Evolutionary conservation across 2,888 invertebrate genomes (phyloP).

Genomic region (Drosophila antonietae): DNA sequence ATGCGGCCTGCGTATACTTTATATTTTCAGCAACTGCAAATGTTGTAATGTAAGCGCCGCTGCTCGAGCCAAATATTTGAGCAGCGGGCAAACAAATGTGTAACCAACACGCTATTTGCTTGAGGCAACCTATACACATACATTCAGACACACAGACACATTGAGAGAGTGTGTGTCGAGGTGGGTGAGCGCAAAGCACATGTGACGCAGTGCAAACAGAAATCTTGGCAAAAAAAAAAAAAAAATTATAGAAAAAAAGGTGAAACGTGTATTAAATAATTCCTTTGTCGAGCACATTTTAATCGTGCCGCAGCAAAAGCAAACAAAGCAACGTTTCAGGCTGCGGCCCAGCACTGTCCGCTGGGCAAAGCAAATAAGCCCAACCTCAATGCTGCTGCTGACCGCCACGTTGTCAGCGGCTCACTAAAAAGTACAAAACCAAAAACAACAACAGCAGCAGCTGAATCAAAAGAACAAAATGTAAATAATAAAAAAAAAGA

Average conservation of each 20-base stretch:
- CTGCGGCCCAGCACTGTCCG: slow-evolving; percentile 46
- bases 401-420: slow-evolving; percentile 54
- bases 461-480: slow-evolving; percentile 6
- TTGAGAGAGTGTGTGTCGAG: neutral
- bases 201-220: slow-evolving; percentile 70
- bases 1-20: slow-evolving; percentile 70
- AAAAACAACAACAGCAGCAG: slow-evolving; percentile 12
- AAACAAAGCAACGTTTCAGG: slow-evolving; percentile 63
- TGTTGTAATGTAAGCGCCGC: slow-evolving; percentile 62
- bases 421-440: slow-evolving; percentile 39
- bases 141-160: neutral
- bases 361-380: slow-evolving; percentile 56
- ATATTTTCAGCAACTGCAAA: slow-evolving; percentile 69
- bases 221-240: slow-evolving; percentile 62
- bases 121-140: slow-evolving; percentile 61
- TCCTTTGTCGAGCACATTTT: slow-evolving; percentile 80
- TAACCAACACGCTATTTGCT: slow-evolving; percentile 78
- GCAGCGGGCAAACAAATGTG: slow-evolving; percentile 76
- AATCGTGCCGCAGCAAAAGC: slow-evolving; percentile 73
- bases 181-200: slow-evolving; percentile 19
- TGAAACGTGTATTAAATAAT: slow-evolving; percentile 79
- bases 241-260: slow-evolving; percentile 53
- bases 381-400: slow-evolving; percentile 28
- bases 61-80: slow-evolving; percentile 73
- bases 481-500: neutral